phyloP scores from a whole-genome alignment of 2,888 invertebrate genomes.

The Metopia argyrocephala region DNA sequence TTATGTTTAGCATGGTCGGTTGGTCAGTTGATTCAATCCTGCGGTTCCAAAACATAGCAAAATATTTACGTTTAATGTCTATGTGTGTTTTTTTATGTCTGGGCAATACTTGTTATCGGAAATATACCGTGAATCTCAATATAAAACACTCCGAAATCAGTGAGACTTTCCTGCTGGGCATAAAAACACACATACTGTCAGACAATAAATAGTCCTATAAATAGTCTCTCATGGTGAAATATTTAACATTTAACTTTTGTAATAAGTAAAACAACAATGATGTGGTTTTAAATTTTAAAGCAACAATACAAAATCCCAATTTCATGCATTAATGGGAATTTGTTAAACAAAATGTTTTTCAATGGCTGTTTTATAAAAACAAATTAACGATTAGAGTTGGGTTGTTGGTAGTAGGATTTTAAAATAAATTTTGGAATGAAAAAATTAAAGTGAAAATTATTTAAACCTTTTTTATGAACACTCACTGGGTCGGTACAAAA shows the following conservation, averaged over 20 bases:
- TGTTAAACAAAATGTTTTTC: no score
- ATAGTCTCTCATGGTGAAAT: constrained; percentile 20
- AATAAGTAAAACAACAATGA: constrained; percentile 29
- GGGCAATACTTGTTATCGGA: constrained; percentile 52
- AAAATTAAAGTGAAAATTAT: no score
- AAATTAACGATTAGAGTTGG: no score
- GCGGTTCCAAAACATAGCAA: constrained; percentile 12
- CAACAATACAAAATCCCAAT: no score
- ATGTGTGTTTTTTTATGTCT: constrained; percentile 47
- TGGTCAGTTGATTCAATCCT: constrained; percentile 10
- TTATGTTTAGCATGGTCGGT: constrained; percentile 1
- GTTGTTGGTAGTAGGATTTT: no score
- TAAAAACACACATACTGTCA: no score
- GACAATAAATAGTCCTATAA: neutral
- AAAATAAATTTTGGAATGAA: no score
- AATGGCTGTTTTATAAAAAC: no score
- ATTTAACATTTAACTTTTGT: constrained; percentile 26
- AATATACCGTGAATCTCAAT: neutral
- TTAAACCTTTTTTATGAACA: no score
- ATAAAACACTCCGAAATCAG: neutral
- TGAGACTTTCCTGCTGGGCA: neutral
- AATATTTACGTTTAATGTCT: constrained; percentile 25
- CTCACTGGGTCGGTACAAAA: no score
- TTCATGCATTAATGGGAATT: no score
- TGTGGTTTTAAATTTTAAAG: no score